Conservation (phyloP, 2,888 invertebrate species). For the Pyrrhosoma nymphula region DNA sequence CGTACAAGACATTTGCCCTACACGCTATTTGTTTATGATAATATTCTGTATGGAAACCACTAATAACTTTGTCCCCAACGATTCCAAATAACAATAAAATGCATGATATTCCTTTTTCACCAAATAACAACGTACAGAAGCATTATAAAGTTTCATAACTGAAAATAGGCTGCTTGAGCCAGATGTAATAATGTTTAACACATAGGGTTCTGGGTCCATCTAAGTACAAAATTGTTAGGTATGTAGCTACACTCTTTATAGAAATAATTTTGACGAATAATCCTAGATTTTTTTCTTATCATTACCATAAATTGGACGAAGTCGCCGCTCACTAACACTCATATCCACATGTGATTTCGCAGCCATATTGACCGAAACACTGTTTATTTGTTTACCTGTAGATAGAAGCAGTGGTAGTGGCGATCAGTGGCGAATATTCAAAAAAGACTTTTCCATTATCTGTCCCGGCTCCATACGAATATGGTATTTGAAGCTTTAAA, state of each 20-base stretch:
- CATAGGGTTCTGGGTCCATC: background rate
- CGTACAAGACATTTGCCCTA: background rate
- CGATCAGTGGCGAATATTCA: background rate
- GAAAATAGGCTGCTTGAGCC: background rate
- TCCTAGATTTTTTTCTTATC: background rate
- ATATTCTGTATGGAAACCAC: slow-evolving; percentile 54
- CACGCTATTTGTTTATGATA: background rate
- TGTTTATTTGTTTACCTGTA: slow-evolving; percentile 25
- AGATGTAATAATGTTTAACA: background rate
- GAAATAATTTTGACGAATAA: background rate
- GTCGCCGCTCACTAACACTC: slow-evolving; percentile 91
- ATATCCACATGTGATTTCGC: slow-evolving; percentile 81
- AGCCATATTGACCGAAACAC: slow-evolving; percentile 75
- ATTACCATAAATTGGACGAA: slow-evolving; percentile 96
- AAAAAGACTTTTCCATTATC: background rate
- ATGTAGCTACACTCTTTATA: background rate
- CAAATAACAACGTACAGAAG: background rate
- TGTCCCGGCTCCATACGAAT: background rate
- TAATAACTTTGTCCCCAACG: background rate
- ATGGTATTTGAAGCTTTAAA: background rate
- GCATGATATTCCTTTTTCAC: background rate
- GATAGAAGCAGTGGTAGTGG: background rate
- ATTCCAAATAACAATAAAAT: background rate
- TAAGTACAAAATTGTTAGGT: background rate
- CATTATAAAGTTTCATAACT: slow-evolving; percentile 9